Evolutionary conservation across 2,888 invertebrate species (phyloP).

Genomic region (Psococerastis gibbosa): DNA sequence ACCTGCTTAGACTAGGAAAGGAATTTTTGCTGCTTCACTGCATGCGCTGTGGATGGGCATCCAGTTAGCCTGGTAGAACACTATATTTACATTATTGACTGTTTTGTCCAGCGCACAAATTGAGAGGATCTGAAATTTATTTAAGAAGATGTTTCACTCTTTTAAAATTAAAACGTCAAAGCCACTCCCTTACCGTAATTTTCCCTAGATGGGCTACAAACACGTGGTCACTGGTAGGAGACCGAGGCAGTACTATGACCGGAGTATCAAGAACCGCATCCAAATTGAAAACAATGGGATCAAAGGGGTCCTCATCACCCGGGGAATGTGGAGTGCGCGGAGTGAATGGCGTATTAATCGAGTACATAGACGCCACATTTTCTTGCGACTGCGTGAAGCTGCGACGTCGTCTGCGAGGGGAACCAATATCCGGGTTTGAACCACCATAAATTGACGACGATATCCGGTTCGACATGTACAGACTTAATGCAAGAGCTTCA

Average conservation of each 20-base stretch:
- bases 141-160: too few relatives aligned
- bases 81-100: too few relatives aligned
- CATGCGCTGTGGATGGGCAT: too few relatives aligned
- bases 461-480: slow-evolving; percentile 36
- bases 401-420: slow-evolving; percentile 20
- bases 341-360: slow-evolving; percentile 23
- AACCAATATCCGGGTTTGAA: slow-evolving; percentile 20
- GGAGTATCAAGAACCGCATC: slow-evolving; percentile 77
- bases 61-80: too few relatives aligned
- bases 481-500: slow-evolving; percentile 27
- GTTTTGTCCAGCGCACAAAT: too few relatives aligned
- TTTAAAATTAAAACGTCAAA: too few relatives aligned
- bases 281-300: slow-evolving; percentile 31
- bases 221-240: slow-evolving; percentile 57
- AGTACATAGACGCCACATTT: slow-evolving; percentile 23
- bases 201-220: slow-evolving; percentile 84
- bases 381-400: slow-evolving; percentile 12
- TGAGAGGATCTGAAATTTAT: too few relatives aligned
- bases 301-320: slow-evolving; percentile 19
- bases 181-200: slow-evolving; percentile 35
- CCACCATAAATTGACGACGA: slow-evolving; percentile 26
- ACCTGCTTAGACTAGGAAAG: too few relatives aligned
- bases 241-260: slow-evolving; percentile 70
- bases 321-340: slow-evolving; percentile 21
- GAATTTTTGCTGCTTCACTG: too few relatives aligned